These are phyloP conservation scores for Heptranchias perlo DNA, from an alignment of 2,113 vertebrate species.

Conservation along the genomic window DNA sequence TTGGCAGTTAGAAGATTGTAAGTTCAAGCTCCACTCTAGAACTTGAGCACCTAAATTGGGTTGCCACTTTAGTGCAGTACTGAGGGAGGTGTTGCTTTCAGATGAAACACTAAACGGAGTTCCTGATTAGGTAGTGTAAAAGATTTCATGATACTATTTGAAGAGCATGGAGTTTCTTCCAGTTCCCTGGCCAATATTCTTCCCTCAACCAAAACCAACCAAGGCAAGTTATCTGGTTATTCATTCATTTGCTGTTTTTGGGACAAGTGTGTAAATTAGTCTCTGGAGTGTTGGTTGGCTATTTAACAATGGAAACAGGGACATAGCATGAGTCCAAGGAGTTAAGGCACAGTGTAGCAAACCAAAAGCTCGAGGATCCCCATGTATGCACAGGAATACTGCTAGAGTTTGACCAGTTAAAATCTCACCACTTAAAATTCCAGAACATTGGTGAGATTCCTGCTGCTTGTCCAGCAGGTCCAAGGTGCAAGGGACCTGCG, in stretches of 20 bases:
- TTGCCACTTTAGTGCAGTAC: neutral
- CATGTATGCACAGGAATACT: too few species aligned
- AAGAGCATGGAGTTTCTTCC: neutral
- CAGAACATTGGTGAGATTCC: too few species aligned
- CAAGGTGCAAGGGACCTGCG: too few species aligned
- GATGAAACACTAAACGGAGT: neutral
- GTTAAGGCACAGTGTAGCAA: neutral
- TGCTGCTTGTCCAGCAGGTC: too few species aligned
- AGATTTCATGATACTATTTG: neutral
- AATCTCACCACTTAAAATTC: too few species aligned
- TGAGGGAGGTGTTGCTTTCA: too few species aligned
- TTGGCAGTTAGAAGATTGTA: neutral
- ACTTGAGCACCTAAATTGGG: neutral
- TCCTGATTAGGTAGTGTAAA: neutral
- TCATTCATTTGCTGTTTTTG: neutral
- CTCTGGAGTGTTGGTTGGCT: neutral
- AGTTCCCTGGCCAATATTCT: neutral
- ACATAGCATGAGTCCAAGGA: neutral
- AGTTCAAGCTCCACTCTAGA: neutral
- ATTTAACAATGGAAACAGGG: neutral
- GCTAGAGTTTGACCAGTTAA: too few species aligned
- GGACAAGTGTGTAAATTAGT: neutral
- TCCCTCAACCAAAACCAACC: neutral
- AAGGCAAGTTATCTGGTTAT: neutral
- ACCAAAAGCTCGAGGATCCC: neutral